Conservation (phyloP, 2,888 invertebrate species). For the Cancer borealis region DNA sequence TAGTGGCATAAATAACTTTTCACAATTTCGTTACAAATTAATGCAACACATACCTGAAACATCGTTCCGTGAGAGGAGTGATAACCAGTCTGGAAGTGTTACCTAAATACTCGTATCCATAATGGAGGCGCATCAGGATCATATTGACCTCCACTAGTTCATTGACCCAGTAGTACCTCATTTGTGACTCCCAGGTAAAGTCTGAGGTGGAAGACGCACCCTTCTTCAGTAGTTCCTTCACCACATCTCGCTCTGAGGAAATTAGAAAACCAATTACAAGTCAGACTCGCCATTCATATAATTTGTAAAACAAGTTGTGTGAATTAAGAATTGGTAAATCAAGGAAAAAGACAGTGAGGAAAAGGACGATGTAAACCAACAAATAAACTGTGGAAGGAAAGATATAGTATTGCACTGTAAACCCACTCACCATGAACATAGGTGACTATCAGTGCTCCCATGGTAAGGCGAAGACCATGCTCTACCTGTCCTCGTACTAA, state of each 20-base stretch:
- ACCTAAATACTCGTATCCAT: constrained; percentile 97
- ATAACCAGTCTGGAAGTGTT: constrained; percentile 91
- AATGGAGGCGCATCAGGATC: constrained; percentile 92
- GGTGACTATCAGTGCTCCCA: constrained; percentile 93
- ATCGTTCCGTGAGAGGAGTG: constrained; percentile 94
- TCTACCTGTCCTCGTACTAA: constrained; percentile 91
- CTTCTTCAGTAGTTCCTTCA: constrained; percentile 85
- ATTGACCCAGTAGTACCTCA: constrained; percentile 84
- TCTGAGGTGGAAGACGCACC: constrained; percentile 87
- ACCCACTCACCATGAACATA: constrained; percentile 87
- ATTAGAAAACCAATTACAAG: background rate
- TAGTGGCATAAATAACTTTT: background rate
- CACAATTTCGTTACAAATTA: background rate
- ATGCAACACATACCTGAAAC: constrained; percentile 79
- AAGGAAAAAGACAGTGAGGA: background rate
- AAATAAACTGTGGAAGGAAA: no score
- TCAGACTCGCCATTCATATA: background rate
- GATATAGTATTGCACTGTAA: no score
- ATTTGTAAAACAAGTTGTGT: background rate
- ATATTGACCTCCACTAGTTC: constrained; percentile 84
- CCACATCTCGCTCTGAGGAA: constrained; percentile 87
- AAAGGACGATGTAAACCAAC: no score
- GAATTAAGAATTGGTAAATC: background rate
- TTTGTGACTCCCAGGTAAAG: constrained; percentile 93
- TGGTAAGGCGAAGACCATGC: constrained; percentile 91